Evolutionary conservation across 2,797 vertebrate species (phyloP).

Genomic region (Lithobates sylvaticus): DNA sequence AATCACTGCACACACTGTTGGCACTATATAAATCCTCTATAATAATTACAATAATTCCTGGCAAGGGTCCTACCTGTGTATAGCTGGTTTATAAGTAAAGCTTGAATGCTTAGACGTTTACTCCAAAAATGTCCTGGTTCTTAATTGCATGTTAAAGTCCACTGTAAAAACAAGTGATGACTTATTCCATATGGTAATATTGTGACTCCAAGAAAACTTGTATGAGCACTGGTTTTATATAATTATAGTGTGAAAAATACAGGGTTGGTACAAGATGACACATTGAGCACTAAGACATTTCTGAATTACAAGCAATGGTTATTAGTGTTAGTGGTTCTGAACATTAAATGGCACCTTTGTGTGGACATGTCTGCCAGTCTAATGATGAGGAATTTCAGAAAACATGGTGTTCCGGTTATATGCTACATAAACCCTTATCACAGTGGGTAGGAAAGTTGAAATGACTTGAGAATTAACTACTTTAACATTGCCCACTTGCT

Average conservation of each 20-base stretch:
- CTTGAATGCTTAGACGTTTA: no score
- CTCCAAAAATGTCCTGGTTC: neutral
- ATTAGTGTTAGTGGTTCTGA: conserved; percentile 20
- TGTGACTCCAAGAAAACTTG: neutral
- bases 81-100: no score
- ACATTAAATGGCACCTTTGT: conserved; percentile 29
- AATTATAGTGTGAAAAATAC: neutral
- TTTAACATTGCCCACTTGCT: conserved; percentile 47
- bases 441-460: conserved; percentile 48
- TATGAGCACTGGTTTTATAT: neutral
- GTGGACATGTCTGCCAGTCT: conserved; percentile 18
- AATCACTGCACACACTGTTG: no score
- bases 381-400: conserved; percentile 11
- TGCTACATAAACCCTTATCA: conserved; percentile 43
- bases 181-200: neutral
- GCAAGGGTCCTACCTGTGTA: no score
- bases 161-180: neutral
- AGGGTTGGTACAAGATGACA: conserved; percentile 19
- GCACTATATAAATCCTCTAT: no score
- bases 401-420: conserved; percentile 46
- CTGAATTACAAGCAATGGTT: neutral
- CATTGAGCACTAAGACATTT: conserved; percentile 5
- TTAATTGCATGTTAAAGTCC: neutral
- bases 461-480: conserved; percentile 53
- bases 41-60: no score